Evolutionary conservation across 2,888 invertebrate genomes (phyloP), one percentile per base, ranked within the genome.

Genomic region (Biston stratarius): DNA sequence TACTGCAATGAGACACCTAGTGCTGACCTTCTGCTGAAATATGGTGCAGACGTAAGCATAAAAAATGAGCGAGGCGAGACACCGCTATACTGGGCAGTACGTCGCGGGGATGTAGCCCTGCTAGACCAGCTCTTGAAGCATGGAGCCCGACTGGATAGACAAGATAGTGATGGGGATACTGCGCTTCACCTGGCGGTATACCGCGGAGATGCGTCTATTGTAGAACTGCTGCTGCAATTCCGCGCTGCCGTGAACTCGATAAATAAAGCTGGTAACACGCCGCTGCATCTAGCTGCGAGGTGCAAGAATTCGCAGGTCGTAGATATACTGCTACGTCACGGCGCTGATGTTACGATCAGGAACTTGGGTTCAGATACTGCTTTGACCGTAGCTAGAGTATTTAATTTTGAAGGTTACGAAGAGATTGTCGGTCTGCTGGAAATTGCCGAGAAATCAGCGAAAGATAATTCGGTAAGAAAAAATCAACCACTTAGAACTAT

Each of bases 241-340:
- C 76, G 77, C 0, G 78, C 79, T 34, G 64, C 80, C 36, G 65
- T 81, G 7, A 77, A 81, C 66, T 68, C 75, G 0, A 79, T 57
- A 0, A 75, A 79, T 61, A 56, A 77, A 33, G 69, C 64, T 36
- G 57, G 67, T 40, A 77, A 77, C 60, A 76, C 78, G 36, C 74
- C 76, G 6, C 67, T 80, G 12, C 81, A 80, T 67, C 53, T 79
- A 24, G 80, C 79, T 0, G 76, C 74, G 36, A 57, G 62, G 6
- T 74, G 64, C 51, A 62, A 61, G 33, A 73, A 78, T 59, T 52
- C 44, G 33, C 73, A 68, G 51, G 64, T 77, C 9, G 72, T 76
- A 7, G 61, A 55, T 3, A 49, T 75, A n/a, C 69, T 81, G 0
- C 69, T 78, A 52, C 55, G 71, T 12, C 70, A 36, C 45, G 75